Base-by-base conservation (phyloP, 1,140 invertebrate species). In the Coboldia fuscipes region DNA sequence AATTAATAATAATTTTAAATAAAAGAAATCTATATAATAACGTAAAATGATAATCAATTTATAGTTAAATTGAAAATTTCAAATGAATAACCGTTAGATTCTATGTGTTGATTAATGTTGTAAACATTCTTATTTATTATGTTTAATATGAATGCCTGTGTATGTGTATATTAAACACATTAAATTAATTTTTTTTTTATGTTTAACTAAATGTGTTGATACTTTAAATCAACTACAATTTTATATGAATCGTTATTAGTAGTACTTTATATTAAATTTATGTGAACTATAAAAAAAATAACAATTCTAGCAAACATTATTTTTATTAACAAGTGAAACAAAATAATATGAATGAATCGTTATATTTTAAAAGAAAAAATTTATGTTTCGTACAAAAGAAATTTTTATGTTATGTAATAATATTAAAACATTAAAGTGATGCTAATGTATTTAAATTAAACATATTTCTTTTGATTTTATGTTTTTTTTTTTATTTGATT, bases 321-420 rank as follows among this genome's bases (percentile, higher is more conserved):
- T 27, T n/a, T 27, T 10, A 3, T 3, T 27, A n/a, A n/a, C 6
- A 24, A 27, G 14, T 14, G 14, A 27, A 27, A 27, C 12, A 27
- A 27, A n/a, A 27, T 27, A n/a, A 27, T 27, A 27, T 27, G 14
- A 27, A 27, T 27, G 14, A 27, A 27, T n/a, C 14, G 12, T 27
- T n/a, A n/a, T 27, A n/a, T 27, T 27, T n/a, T 27, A 27, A n/a
- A 27, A n/a, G 12, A 4, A 34, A 32, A 40, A 39, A 51, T 51
- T 45, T 51, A 48, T 48, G 48, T 47, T 52, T 52, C 46, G 5
- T n/a, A 10, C 14, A 10, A 13, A 4, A 15, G 14, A 3, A 4
- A 30, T 23, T 7, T 23, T 7, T 12, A 23, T 23, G 12, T 23
- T 23, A 23, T 12, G 12, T 23, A 7, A 23, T 12, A 23, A 7